Conservation (phyloP, 2,797 vertebrate species). For the Sebastes trivittatus region DNA sequence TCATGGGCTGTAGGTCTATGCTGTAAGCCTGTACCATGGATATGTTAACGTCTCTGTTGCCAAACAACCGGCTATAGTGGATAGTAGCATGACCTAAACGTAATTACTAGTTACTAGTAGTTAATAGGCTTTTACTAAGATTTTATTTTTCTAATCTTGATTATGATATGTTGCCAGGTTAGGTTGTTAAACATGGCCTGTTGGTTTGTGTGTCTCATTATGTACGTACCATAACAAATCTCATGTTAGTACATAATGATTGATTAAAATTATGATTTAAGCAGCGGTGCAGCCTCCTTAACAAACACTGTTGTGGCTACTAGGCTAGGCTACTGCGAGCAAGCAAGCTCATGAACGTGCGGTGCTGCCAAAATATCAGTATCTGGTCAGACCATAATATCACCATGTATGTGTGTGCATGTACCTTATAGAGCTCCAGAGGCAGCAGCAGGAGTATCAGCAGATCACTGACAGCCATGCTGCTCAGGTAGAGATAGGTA, state of each 20-base stretch:
- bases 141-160: not conserved
- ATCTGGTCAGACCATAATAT: not conserved
- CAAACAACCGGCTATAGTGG: not conserved
- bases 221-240: not conserved
- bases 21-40: no score
- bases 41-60: not conserved
- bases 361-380: not conserved
- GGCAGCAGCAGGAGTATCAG: constrained; percentile 84
- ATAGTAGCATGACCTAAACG: not conserved
- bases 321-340: not conserved
- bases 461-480: constrained; percentile 86
- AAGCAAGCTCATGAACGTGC: not conserved
- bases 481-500: constrained; percentile 87
- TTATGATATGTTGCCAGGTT: not conserved
- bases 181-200: not conserved
- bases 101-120: no score
- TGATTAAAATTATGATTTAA: not conserved
- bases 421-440: constrained; percentile 85
- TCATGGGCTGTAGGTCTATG: not conserved
- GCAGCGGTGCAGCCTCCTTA: not conserved
- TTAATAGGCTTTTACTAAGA: not conserved
- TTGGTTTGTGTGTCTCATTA: not conserved
- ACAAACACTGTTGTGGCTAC: not conserved
- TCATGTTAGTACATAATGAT: no score
- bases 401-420: not conserved